Evolutionary conservation across 1,140 invertebrate genomes (phyloP).

Genomic region (Meloidogyne floridensis): DNA sequence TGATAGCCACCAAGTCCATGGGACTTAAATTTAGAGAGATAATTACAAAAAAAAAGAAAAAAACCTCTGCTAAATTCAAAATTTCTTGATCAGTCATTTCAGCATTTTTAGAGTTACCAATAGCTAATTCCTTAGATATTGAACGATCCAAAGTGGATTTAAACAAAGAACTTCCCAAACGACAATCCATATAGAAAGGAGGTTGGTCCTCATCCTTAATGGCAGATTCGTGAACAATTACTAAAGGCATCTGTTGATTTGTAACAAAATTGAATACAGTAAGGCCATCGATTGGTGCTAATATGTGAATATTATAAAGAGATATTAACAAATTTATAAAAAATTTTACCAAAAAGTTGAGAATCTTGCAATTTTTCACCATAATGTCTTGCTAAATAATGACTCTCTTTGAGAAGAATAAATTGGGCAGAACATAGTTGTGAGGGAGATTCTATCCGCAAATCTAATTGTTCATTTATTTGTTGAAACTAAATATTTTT

Average conservation of each 20-base stretch:
- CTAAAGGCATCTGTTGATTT: slow-evolving; percentile 74
- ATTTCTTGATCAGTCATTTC: slow-evolving; percentile 1
- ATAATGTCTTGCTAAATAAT: slow-evolving; percentile 43
- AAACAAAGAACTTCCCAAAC: slow-evolving; percentile 9
- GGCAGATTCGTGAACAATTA: slow-evolving; percentile 59
- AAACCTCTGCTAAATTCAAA: slow-evolving; percentile 16
- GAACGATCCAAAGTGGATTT: neutral
- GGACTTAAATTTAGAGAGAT: slow-evolving; percentile 34
- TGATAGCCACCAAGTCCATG: slow-evolving; percentile 59
- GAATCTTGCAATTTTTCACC: slow-evolving; percentile 12
- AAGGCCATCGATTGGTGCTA: neutral
- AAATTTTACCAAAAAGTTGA: slow-evolving; percentile 14
- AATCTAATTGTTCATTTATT: slow-evolving; percentile 46
- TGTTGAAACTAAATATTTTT: neutral
- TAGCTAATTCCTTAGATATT: neutral
- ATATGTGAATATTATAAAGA: neutral
- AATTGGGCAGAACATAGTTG: slow-evolving; percentile 52
- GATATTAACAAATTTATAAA: neutral
- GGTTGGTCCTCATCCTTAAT: neutral
- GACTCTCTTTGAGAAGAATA: slow-evolving; percentile 45
- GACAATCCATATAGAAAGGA: slow-evolving; percentile 11
- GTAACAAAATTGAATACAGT: slow-evolving; percentile 70
- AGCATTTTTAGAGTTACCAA: neutral
- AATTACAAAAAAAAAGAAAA: neutral
- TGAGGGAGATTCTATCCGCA: slow-evolving; percentile 46